Evolutionary conservation across 2,888 invertebrate genomes (phyloP), one percentile per base, ranked within the genome.

Genomic region (Agrilus biguttatus): DNA sequence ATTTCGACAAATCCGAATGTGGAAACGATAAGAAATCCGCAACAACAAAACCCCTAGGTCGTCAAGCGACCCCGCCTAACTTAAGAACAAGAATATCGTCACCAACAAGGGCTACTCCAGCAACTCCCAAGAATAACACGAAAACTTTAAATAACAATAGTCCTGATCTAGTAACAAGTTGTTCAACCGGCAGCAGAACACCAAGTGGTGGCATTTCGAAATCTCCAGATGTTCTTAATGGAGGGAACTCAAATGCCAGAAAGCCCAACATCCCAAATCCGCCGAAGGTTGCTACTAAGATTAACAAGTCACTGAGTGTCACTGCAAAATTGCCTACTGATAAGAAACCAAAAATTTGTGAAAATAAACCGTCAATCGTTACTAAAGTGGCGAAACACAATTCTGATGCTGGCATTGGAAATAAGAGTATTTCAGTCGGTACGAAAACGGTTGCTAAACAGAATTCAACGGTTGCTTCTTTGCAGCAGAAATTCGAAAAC

Each of bases 401-500:
- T 35, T 46, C 48, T 13, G 49, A 47, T 41, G 47, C 46, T 35
- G 47, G 40, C 37, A 47, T 39, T 40, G 45, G 37, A 35, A 50
- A 36, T 35, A 56, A 52, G 51, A 53, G 50, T 39, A 57, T 57
- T 44, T 58, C 69, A 2, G 63, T 63, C 42, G 67, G 67, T 41
- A 66, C 69, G 36, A 72, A 72, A 56, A 53, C 70, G 44, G 66
- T 73, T 21, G 68, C 77, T 5, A 63, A 60, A 37, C 66, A 68
- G 49, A 77, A 77, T 57, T 82, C 82, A 14, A 83, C 78, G 60
- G 83, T 85, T 42, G 84, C 84, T 28, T 78, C 80, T 45, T 67
- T 86, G 53, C 85, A 86, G 55, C 83, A 83, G 55, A 84, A 82
- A 61, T 86, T 85, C 59, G 85, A 86, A 65, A 76, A 72, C 54